Evolutionary conservation across 2,888 invertebrate species (phyloP).

Genomic region (Troglohyphantes excavatus): DNA sequence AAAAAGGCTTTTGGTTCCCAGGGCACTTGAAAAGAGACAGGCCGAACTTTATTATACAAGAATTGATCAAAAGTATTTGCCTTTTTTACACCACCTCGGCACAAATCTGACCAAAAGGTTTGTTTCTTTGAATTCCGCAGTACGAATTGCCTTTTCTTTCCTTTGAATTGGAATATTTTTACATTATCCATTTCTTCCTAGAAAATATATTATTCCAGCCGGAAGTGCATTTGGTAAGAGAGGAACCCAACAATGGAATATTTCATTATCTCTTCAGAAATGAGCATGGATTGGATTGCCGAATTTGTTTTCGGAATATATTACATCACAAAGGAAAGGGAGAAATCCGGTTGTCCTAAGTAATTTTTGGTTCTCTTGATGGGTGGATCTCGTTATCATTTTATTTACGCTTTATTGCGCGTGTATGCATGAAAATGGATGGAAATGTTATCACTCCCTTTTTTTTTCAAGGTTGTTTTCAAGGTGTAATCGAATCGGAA

Average conservation of each 20-base stretch:
- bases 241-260: conserved; percentile 22
- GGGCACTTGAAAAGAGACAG: conserved; percentile 38
- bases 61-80: conserved; percentile 54
- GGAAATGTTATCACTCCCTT: background rate
- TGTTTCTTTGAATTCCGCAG: conserved; percentile 10
- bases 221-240: background rate
- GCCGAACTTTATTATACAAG: conserved; percentile 53
- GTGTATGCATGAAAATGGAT: background rate
- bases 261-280: conserved; percentile 45
- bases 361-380: background rate
- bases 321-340: conserved; percentile 18
- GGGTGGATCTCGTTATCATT: background rate
- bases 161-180: conserved; percentile 27
- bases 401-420: background rate
- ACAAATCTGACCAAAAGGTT: conserved; percentile 59
- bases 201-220: conserved; percentile 22
- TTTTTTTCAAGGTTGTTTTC: background rate
- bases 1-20: conserved; percentile 35
- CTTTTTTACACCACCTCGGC: conserved; percentile 50
- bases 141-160: conserved; percentile 30
- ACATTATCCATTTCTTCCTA: conserved; percentile 26
- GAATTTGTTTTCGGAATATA: conserved; percentile 29
- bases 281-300: conserved; percentile 25
- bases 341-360: background rate
- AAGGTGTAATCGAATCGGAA: background rate